Percentiles rank a stretch among this genome's conserved stretches.
Conservation (phyloP, 2,113 vertebrate genomes). For the Theristicus caerulescens region DNA sequence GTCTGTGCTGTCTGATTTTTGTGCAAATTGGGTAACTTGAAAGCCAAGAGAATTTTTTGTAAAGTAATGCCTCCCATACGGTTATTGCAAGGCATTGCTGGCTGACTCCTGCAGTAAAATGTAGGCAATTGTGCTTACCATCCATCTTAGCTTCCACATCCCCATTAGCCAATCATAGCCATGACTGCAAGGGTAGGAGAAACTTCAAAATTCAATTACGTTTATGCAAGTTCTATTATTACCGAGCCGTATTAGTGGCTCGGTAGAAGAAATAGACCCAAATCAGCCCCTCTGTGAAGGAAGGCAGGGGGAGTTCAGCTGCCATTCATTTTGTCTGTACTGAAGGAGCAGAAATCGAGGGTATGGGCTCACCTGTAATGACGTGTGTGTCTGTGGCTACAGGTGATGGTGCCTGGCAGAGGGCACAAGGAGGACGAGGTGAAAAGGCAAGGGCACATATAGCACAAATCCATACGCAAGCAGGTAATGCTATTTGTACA, state of each 20-base stretch:
- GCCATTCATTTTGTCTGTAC: rapidly evolving
- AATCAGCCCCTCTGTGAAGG: neutral
- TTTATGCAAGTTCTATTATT: neutral
- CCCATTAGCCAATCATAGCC: rapidly evolving
- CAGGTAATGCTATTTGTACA: neutral
- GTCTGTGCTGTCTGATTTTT: neutral
- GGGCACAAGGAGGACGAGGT: neutral
- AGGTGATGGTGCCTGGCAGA: neutral
- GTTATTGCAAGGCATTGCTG: neutral
- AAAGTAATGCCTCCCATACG: neutral
- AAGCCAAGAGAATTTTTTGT: neutral
- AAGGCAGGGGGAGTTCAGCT: neutral
- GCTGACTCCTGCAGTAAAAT: neutral
- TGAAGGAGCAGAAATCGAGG: neutral
- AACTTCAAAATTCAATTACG: neutral
- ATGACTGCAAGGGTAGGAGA: neutral
- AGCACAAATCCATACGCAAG: neutral
- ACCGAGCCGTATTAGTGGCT: neutral
- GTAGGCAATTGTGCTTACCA: neutral
- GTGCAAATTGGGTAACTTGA: neutral
- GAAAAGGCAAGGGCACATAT: neutral
- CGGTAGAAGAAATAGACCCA: neutral
- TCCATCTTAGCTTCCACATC: neutral
- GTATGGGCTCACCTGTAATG: rapidly evolving
- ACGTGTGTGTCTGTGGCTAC: rapidly evolving